Percentiles rank a stretch among this genome's conserved stretches.
phyloP scores from a whole-genome alignment of 2,888 invertebrate species.

The Drosophila formosana region DNA sequence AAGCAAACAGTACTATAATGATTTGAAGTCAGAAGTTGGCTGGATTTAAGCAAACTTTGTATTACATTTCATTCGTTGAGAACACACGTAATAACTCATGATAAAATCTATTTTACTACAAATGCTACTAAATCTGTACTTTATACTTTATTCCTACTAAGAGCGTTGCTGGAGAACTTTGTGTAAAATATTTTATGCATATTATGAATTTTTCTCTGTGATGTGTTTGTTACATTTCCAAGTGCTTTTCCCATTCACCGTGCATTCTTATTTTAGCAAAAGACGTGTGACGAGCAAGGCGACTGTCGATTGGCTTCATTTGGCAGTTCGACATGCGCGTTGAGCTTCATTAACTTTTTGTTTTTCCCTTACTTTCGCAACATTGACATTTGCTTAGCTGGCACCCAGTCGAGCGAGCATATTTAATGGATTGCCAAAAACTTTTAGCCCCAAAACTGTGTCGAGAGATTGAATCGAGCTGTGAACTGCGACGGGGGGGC shows the following conservation, averaged over 20 bases:
- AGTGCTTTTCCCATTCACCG: neutral
- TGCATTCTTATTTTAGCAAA: neutral
- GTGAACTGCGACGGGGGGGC: neutral
- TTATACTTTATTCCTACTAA: neutral
- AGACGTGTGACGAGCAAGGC: neutral
- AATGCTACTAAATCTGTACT: no score
- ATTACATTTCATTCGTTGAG: neutral
- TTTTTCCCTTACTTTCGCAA: conserved; percentile 22
- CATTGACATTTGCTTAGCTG: conserved; percentile 49
- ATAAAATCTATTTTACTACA: neutral
- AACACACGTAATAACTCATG: neutral
- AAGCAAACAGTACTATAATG: neutral
- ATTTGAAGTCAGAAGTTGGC: neutral
- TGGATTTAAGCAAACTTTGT: neutral
- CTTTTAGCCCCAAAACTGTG: conserved; percentile 33
- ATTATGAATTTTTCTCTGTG: conserved; percentile 3
- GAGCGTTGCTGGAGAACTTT: no score
- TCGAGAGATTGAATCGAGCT: conserved; percentile 22
- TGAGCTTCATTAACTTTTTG: conserved; percentile 74
- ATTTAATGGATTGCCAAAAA: conserved; percentile 70
- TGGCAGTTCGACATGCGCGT: conserved; percentile 68
- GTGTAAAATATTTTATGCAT: neutral
- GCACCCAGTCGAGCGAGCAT: conserved; percentile 45
- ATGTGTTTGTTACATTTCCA: neutral
- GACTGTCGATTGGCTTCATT: conserved; percentile 71